Percentiles rank a stretch among this genome's conserved stretches.
phyloP scores from a whole-genome alignment of 2,113 vertebrate genomes.

The Pogonocichla stellata region DNA sequence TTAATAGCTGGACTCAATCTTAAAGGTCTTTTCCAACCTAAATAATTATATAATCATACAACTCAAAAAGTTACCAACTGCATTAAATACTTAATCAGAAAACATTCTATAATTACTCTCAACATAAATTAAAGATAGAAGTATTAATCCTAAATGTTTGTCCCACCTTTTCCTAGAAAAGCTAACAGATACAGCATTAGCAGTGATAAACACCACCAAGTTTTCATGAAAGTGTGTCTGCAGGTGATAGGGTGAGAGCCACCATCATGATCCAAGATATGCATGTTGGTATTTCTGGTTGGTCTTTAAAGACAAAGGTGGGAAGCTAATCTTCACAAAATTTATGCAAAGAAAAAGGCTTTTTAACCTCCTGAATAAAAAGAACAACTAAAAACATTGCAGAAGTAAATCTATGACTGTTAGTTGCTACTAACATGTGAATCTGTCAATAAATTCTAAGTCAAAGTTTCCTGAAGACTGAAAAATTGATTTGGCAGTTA shows the following conservation, averaged over 20 bases:
- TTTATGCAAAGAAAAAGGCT: background rate
- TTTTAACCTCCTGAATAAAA: background rate
- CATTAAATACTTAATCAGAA: background rate
- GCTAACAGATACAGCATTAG: background rate
- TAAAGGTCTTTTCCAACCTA: background rate
- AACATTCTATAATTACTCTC: background rate
- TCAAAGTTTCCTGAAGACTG: background rate
- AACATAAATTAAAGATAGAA: background rate
- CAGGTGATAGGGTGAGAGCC: background rate
- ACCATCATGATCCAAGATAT: rapidly evolving
- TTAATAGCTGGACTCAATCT: background rate
- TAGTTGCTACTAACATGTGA: background rate
- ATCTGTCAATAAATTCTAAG: background rate
- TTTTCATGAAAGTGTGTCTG: background rate
- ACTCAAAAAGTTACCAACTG: background rate
- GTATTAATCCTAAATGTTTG: background rate
- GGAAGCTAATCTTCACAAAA: background rate
- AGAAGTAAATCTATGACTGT: background rate
- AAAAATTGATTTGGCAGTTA: background rate
- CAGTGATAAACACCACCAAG: background rate
- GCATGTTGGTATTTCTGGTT: background rate
- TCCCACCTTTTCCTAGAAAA: background rate
- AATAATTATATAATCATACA: background rate
- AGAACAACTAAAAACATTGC: background rate
- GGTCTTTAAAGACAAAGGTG: background rate